Conservation (phyloP, 2,113 vertebrate genomes). For the Ardeotis arabs region DNA sequence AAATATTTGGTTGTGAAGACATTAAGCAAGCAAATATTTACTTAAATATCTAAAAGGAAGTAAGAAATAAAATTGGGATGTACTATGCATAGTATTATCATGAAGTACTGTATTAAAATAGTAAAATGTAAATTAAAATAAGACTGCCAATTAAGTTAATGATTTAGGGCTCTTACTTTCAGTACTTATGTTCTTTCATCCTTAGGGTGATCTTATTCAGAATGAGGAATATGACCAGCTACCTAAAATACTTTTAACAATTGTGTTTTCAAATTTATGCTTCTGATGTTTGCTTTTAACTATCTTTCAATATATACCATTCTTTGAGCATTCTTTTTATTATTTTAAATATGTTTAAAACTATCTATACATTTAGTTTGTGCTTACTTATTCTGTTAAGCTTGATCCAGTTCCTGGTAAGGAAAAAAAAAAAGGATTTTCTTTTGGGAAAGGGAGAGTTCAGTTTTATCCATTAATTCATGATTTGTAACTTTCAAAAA, state of each 20-base stretch:
- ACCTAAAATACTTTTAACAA: not conserved
- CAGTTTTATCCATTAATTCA: not conserved
- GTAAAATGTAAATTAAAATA: not conserved
- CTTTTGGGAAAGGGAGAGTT: not conserved
- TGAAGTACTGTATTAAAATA: not conserved
- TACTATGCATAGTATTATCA: not conserved
- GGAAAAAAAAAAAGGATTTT: not conserved
- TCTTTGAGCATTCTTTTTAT: not conserved
- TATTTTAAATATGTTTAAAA: not conserved
- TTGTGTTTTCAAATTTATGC: not conserved
- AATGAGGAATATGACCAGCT: not conserved
- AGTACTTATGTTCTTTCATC: not conserved
- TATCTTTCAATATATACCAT: not conserved
- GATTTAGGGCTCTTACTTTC: not conserved
- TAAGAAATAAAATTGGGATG: not conserved
- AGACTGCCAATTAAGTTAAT: slow-evolving; percentile 1
- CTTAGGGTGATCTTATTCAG: not conserved
- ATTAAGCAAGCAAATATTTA: not conserved
- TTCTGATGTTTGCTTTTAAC: not conserved
- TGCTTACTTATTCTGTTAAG: not conserved
- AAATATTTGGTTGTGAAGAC: slow-evolving; percentile 27
- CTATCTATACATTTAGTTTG: not conserved
- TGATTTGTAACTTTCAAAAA: not conserved
- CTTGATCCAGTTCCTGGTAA: not conserved
- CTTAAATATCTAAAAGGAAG: not conserved